These are phyloP conservation scores for Diabrotica balteata DNA, from an alignment of 2,888 invertebrate species.

Conservation along the genomic window DNA sequence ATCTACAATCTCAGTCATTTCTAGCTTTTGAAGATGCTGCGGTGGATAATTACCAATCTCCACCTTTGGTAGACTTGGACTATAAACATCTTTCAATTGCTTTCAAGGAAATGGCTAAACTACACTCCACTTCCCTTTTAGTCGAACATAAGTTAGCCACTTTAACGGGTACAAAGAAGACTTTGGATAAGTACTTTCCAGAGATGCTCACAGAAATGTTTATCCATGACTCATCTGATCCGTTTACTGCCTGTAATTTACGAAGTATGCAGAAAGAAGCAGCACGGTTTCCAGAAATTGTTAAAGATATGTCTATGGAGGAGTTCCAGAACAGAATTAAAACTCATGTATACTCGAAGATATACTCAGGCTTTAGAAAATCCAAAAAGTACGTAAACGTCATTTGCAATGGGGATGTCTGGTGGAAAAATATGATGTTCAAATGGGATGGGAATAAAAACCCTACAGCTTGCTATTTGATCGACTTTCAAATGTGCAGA, in stretches of 20 bases:
- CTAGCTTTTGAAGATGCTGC: not conserved
- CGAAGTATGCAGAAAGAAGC: too few relatives aligned
- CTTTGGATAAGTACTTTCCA: slow-evolving; percentile 3
- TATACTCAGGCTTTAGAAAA: not conserved
- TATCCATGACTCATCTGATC: not conserved
- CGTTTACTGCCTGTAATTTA: not conserved
- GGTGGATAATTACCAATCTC: too few relatives aligned
- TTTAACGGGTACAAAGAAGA: not conserved
- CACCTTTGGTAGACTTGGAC: not conserved
- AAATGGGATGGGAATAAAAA: not conserved
- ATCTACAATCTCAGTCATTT: not conserved
- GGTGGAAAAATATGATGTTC: not conserved
- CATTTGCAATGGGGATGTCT: not conserved
- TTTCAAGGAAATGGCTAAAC: not conserved
- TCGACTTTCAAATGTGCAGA: slow-evolving; percentile 6
- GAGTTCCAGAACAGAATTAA: too few relatives aligned
- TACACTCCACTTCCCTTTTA: slow-evolving; percentile 1
- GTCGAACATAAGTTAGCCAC: not conserved
- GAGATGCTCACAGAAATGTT: not conserved
- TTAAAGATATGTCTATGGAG: too few relatives aligned
- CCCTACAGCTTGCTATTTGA: not conserved
- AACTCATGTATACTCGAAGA: too few relatives aligned
- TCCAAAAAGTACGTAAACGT: not conserved
- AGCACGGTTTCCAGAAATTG: too few relatives aligned
- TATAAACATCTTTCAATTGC: not conserved